Base-by-base conservation (phyloP, 2,797 vertebrate genomes). In the Triplophysa bombifrons region DNA sequence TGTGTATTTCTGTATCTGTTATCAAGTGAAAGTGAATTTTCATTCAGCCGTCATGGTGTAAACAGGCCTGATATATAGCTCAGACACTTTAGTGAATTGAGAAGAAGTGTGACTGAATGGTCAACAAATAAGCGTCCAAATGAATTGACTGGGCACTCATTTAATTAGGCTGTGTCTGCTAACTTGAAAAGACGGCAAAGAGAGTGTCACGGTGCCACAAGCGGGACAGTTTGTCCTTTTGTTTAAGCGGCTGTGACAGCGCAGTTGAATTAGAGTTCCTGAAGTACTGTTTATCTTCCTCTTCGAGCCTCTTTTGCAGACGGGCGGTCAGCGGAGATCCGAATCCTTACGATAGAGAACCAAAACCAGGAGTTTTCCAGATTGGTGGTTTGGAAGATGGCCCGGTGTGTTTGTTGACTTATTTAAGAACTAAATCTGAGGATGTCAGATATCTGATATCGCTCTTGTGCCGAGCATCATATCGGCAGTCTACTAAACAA, bases 391-490 rank as follows among this genome's bases (percentile, higher is more conserved):
- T 71, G 51, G 68, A 38, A 20, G 51, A 6, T n/a, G 51, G 30
- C 50, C 50, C 19, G 53, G 30, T 56, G 13, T 71, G 30, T 56
- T 7, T 71, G 30, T 20, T 41, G 51, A 71, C 16, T 41, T 56
- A 56, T 34, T 34, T 7, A 30, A 34, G 68, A 90, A 87, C 85
- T 78, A 77, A 88, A 89, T 89, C 78, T 84, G 89, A 90, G 89
- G 90, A 90, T 90, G 91, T 91, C 90, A 88, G 91, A 92, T 91
- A 90, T 86, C 86, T 89, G 89, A 92, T 92, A 91, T 91, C 91
- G 88, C 89, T 65, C 71, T 90, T 90, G 89, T 90, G 83, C 85
- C 87, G 85, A 85, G 89, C 86, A 82, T 85, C 69, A 46, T 20
- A 70, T 30, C 63, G 27, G 5, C 17, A 30, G 12, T 27, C 65